Evolutionary conservation across 2,113 vertebrate species (phyloP).

Genomic region (Gambusia affinis): DNA sequence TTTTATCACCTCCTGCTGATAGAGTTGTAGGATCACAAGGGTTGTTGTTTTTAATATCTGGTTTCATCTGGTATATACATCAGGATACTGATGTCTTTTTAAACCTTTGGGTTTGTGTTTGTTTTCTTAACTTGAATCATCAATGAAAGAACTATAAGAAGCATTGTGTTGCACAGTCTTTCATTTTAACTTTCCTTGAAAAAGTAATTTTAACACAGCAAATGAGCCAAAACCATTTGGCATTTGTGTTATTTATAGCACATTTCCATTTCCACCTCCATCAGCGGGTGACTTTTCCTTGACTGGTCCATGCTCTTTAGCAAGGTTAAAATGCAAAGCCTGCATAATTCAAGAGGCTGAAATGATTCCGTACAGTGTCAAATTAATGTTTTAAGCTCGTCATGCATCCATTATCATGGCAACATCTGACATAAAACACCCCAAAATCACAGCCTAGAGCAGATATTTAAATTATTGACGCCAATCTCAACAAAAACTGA

Average conservation of each 20-base stretch:
- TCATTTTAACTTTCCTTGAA: constrained; percentile 4
- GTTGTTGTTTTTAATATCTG: background rate
- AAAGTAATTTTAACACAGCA: constrained; percentile 14
- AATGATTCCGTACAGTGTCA: constrained; percentile 18
- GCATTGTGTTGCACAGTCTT: background rate
- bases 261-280: constrained; percentile 9
- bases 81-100: background rate
- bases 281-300: constrained; percentile 22
- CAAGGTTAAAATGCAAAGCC: constrained; percentile 24
- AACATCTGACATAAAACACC: background rate
- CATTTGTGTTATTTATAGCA: constrained; percentile 21
- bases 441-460: background rate
- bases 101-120: background rate
- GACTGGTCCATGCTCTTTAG: constrained; percentile 22
- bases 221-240: constrained; percentile 15
- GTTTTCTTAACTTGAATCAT: background rate
- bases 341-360: constrained; percentile 11
- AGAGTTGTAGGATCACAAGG: constrained; percentile 2
- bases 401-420: background rate
- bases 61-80: background rate
- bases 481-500: background rate
- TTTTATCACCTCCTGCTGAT: background rate
- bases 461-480: background rate
- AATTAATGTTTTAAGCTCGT: background rate
- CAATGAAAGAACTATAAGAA: background rate